Base-by-base conservation (phyloP, 1,140 invertebrate genomes). In the Bombus superbus region DNA sequence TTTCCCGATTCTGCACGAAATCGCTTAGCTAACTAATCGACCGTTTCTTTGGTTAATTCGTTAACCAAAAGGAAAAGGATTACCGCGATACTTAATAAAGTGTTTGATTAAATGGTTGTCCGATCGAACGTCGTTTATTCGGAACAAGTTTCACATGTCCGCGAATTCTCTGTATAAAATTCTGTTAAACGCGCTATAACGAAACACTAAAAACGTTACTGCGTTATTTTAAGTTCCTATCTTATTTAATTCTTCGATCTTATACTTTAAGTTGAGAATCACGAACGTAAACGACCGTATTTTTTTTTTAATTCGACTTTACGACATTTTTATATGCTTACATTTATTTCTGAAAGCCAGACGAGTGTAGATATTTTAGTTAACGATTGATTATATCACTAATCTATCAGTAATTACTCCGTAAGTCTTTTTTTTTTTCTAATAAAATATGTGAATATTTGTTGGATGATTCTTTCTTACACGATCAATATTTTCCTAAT, bases 221-320 rank as follows among this genome's bases (percentile, higher is more conserved):
- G 38, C 9, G 22, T 79, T 84, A 15, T 44, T 84, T 73, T 80
- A 11, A 69, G 83, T 85, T 85, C 83, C 83, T 85, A 85, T 84
- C 38, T 79, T 84, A 78, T 78, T 84, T 57, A 71, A 68, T 53
- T 47, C 3, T 71, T 38, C 18, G 32, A 64, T 32, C 18, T 15
- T 69, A 77, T 40, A 35, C 18, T 83, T 83, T 76, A 72, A 74
- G 47, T 22, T 40, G 57, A 69, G 57, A 77, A 66, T 83, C 40
- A 38, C n/a, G 47, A 69, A 68, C 74, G 53, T 40, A 35, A 64
- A 44, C 47, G 47, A 53, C 6, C 47, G 18, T 22, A 8, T 3
- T 22, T 32, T 40, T 32, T 38, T 13, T 42, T 71, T 35, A 40
- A 35, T 38, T 66, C 81, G 72, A 83, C 3, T 53, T 40, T 82